These are phyloP conservation scores for Ametastegia equiseti DNA, from an alignment of 2,888 invertebrate species.

Conservation along the genomic window DNA sequence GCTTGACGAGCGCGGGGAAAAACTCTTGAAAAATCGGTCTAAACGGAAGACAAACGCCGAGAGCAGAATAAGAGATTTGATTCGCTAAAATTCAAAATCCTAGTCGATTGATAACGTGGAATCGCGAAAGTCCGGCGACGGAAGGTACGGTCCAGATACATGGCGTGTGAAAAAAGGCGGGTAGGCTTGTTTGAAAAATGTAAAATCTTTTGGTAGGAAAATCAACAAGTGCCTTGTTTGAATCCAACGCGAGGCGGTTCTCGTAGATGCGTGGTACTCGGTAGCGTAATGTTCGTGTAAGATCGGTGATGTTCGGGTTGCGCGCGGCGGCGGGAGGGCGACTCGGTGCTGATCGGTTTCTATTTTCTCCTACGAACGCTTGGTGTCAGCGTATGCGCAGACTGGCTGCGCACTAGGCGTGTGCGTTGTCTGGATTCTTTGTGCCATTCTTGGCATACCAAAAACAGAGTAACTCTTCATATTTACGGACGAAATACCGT, in stretches of 20 bases:
- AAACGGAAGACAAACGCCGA: too few species aligned
- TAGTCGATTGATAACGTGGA: too few species aligned
- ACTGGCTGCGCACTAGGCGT: slow-evolving; percentile 88
- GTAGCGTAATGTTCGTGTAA: slow-evolving; percentile 60
- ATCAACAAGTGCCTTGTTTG: slow-evolving; percentile 51
- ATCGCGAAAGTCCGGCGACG: too few species aligned
- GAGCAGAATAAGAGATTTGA: too few species aligned
- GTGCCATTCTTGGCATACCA: slow-evolving; percentile 98
- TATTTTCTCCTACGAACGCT: slow-evolving; percentile 79
- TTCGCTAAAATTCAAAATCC: too few species aligned
- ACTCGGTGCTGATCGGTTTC: slow-evolving; percentile 68
- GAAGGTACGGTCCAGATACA: not conserved
- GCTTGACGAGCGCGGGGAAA: slow-evolving; percentile 6
- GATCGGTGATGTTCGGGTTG: slow-evolving; percentile 54
- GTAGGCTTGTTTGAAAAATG: slow-evolving; percentile 40
- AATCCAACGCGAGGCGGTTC: slow-evolving; percentile 56
- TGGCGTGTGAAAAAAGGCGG: slow-evolving; percentile 10
- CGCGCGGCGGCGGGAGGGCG: slow-evolving; percentile 43
- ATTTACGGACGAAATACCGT: slow-evolving; percentile 73
- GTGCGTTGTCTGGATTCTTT: slow-evolving; percentile 98
- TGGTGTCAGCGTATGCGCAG: slow-evolving; percentile 88
- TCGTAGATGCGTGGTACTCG: slow-evolving; percentile 63
- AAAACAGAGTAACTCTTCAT: slow-evolving; percentile 78
- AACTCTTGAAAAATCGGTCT: slow-evolving; percentile 6
- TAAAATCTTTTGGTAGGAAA: slow-evolving; percentile 49